Evolutionary conservation across 2,113 vertebrate genomes (phyloP).

Genomic region (Glaucomys volans): DNA sequence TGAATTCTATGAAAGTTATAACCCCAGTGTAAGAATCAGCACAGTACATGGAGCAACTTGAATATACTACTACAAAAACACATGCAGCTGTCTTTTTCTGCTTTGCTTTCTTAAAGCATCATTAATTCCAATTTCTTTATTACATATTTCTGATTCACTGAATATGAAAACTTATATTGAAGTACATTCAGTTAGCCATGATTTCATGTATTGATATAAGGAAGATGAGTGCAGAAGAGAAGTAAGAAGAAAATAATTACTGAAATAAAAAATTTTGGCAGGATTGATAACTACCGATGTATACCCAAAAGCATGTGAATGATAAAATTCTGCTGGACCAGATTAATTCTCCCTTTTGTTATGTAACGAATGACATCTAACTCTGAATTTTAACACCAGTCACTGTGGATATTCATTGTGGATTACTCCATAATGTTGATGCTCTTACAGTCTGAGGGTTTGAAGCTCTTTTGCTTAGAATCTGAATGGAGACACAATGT

Average conservation of each 20-base stretch:
- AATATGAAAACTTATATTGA: slow-evolving; percentile 33
- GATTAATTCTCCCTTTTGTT: slow-evolving; percentile 61
- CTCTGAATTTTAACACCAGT: background rate
- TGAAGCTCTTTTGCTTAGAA: slow-evolving; percentile 49
- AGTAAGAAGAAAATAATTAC: slow-evolving; percentile 53
- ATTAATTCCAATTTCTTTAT: slow-evolving; percentile 56
- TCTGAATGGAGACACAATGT: slow-evolving; percentile 25
- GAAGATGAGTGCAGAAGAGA: background rate
- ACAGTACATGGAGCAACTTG: background rate
- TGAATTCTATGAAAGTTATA: background rate
- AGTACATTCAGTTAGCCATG: slow-evolving; percentile 65
- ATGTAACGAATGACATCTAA: background rate
- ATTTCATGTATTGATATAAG: slow-evolving; percentile 65
- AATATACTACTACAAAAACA: background rate
- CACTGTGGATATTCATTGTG: background rate
- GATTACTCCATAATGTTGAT: background rate
- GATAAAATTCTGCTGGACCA: slow-evolving; percentile 42
- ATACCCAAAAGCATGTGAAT: background rate
- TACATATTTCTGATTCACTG: slow-evolving; percentile 62
- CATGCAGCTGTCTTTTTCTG: slow-evolving; percentile 37
- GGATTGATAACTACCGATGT: slow-evolving; percentile 39
- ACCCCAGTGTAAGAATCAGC: background rate
- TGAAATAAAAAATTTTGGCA: slow-evolving; percentile 44
- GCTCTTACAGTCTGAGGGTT: background rate
- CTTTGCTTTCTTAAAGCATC: slow-evolving; percentile 49